phyloP scores from a whole-genome alignment of 2,888 invertebrate species.

The Chrysomela aeneicollis region DNA sequence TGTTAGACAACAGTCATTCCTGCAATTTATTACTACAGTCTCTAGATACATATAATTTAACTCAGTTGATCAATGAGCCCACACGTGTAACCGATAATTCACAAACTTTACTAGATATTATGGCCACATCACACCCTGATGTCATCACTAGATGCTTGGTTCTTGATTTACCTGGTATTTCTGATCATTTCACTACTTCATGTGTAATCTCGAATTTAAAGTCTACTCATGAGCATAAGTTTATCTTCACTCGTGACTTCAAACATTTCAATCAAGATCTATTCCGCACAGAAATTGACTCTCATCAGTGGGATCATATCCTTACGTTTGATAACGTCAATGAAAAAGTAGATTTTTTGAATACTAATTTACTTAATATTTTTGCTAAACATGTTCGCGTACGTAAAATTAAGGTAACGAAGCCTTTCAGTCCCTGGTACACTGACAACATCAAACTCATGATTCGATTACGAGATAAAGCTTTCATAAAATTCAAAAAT shows the following conservation, averaged over 20 bases:
- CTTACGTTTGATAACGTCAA: background rate
- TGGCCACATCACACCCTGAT: slow-evolving; percentile 12
- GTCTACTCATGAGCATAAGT: background rate
- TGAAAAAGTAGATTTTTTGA: background rate
- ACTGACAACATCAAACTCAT: too few relatives aligned
- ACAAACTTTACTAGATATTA: slow-evolving; percentile 16
- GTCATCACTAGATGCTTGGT: slow-evolving; percentile 8
- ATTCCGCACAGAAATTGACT: background rate
- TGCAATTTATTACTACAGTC: background rate
- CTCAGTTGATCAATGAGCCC: slow-evolving; percentile 10
- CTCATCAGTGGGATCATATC: background rate
- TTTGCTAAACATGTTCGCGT: too few relatives aligned
- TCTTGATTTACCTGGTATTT: slow-evolving; percentile 14
- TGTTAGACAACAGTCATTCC: background rate
- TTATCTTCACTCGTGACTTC: background rate
- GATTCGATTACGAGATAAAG: too few relatives aligned
- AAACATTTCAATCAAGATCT: background rate
- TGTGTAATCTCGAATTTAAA: background rate
- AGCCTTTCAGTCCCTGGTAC: too few relatives aligned
- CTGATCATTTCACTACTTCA: background rate
- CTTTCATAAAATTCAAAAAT: too few relatives aligned
- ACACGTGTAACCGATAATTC: slow-evolving; percentile 4
- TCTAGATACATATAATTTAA: slow-evolving; percentile 16
- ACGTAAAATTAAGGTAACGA: too few relatives aligned
- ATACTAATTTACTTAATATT: too few relatives aligned